Base-by-base conservation (phyloP, 2,888 invertebrate genomes). In the Polylopha cassiicola region DNA sequence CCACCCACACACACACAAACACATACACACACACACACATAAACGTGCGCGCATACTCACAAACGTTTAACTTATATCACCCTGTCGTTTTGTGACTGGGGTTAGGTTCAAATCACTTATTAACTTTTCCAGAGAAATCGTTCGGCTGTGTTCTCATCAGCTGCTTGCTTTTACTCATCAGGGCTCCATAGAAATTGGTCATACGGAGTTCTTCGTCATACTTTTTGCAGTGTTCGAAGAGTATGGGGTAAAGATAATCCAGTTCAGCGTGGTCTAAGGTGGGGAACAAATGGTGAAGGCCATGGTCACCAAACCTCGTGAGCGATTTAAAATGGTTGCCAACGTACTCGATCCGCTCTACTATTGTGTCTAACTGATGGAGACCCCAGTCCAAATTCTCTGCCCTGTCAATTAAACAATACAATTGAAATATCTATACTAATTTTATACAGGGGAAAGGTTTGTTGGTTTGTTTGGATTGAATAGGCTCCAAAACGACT, bases 261-360 rank as follows among this genome's bases (percentile, higher is more conserved):
- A 95, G 69, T 39, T 91, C 87, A 0, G 89, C 90, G 56, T 95
- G 94, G 64, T 95, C 95, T 17, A 95, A 56, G 0, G 93, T 92
- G 0, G 95, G 95, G 53, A 95, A 91, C 10, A 95, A 76, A 70
- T 95, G 95, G 66, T 95, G 95, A 1, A 95, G 74, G 0, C 87
- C 86, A 61, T 95, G 95, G 43, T 92, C 90, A 0, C 95, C 95
- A 55, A 93, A 95, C 44, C 90, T 87, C 0, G 92, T 91, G 36
- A 94, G 65, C 0, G 89, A 88, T 45, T 92, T 73, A 61, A 92
- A 90, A 45, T 89, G 87, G 23, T 88, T 62, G 7, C 89, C 88
- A 5, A 89, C 89, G 43, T 91, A 81, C 46, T 93, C 91, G 10
- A 87, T 78, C 46, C 93, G 87, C 61, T 93, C 94, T 16, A 91